phyloP scores from a whole-genome alignment of 2,113 vertebrate species.

The Prionailurus bengalensis region DNA sequence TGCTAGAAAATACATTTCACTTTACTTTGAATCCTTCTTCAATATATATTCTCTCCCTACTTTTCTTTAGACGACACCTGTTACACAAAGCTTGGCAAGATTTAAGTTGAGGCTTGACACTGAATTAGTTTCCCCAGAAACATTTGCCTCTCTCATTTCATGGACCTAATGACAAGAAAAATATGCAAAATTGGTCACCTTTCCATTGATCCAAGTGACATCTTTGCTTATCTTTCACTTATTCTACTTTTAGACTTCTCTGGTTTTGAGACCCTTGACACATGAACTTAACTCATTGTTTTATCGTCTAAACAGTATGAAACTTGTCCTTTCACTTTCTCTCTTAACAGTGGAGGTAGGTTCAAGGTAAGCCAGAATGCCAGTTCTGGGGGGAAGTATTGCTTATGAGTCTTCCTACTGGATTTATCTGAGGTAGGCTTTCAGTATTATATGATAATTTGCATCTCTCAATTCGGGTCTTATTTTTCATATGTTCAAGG shows the following conservation, averaged over 20 bases:
- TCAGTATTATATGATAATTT: neutral
- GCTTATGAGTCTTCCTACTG: neutral
- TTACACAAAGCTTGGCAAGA: neutral
- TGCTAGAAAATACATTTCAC: neutral
- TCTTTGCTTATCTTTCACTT: neutral
- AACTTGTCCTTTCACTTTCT: neutral
- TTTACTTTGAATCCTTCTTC: slow-evolving; percentile 22
- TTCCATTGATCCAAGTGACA: neutral
- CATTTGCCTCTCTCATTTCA: neutral
- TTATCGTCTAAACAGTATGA: neutral
- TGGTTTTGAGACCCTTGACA: neutral
- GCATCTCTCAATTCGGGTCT: neutral
- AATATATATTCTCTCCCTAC: neutral
- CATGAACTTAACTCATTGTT: neutral
- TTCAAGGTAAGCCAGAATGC: neutral
- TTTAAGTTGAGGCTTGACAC: neutral
- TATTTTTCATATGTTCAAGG: neutral
- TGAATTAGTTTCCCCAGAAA: slow-evolving; percentile 31
- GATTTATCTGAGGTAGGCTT: neutral
- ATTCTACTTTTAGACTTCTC: neutral
- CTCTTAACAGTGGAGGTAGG: neutral
- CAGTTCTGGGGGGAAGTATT: neutral
- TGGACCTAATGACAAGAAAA: neutral
- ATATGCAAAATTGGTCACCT: neutral
- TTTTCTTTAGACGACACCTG: slow-evolving; percentile 17